Evolutionary conservation across 2,888 invertebrate species (phyloP).

Genomic region (Idaea biselata): DNA sequence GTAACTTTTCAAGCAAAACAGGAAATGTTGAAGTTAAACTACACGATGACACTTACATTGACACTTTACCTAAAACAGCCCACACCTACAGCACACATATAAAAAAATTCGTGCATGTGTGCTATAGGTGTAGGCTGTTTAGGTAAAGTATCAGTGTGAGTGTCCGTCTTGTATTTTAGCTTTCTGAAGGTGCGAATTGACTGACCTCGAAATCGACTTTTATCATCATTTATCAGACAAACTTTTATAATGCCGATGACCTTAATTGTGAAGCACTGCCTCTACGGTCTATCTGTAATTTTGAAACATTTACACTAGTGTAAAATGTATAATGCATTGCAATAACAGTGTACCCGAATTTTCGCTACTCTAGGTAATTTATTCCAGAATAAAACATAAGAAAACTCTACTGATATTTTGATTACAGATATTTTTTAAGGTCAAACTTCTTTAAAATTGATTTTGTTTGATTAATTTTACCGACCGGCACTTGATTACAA

Average conservation of each 20-base stretch:
- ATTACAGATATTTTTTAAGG: neutral
- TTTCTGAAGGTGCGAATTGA: no score
- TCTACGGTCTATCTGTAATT: neutral
- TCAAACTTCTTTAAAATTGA: neutral
- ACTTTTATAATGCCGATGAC: neutral
- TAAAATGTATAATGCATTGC: neutral
- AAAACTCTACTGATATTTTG: neutral
- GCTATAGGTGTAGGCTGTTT: no score
- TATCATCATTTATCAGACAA: neutral
- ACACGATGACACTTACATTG: no score
- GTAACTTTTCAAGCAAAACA: no score
- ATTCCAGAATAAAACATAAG: neutral
- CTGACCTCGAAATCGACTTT: neutral
- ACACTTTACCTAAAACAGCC: no score
- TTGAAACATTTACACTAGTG: neutral
- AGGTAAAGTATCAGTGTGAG: no score
- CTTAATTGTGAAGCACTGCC: neutral
- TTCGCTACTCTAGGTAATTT: neutral
- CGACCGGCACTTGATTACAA: no score
- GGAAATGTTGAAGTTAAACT: no score
- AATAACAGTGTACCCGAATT: neutral
- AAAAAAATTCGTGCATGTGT: no score
- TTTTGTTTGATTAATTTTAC: no score
- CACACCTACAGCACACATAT: no score
- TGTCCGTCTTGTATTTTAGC: no score